Evolutionary conservation across 2,888 invertebrate species (phyloP), one percentile per base, ranked within the genome.

Genomic region (Scaptomyza parva): DNA sequence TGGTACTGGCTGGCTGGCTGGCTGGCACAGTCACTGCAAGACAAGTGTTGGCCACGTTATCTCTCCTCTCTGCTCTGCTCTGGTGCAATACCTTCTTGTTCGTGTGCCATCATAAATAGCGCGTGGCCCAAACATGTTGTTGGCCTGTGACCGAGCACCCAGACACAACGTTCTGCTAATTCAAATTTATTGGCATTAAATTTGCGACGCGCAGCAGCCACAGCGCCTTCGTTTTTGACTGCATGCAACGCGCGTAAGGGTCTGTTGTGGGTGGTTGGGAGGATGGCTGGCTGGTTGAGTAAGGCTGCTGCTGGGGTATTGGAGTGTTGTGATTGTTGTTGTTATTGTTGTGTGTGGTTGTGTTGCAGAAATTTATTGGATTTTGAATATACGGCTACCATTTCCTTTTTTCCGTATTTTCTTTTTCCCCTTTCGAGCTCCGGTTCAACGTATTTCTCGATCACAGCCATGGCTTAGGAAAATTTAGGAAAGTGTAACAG

Each of bases 161-260:
- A 72, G 73, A 53, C 69, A 53, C 69, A 66, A 73, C 69, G 62
- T 65, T 76, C 44, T 61, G 76, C 87, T 85, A 85, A 85, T 85
- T 87, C 85, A 81, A 85, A 85, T 85, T 85, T 85, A 85, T 85
- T 85, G 88, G 78, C 82, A 85, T 87, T 59, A 81, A 85, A 88
- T 86, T 83, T 86, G 64, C 64, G 80, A 55, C 55, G 54, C 57
- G 57, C 61, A 54, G 48, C n/a, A n/a, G n/a, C n/a, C n/a, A 18
- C 60, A 70, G 39, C 63, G 60, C 51, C 75, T 75, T 54, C 37
- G 45, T 45, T 70, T 70, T 53, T 59, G 65, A 39, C 41, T 41
- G 64, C 55, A 72, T 69, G 53, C 30, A 40, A 9, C 30, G 33
- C 30, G 33, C 18, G 8, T 11, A 14, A 18, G 9, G 17, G 30